Conservation (phyloP, 1,140 invertebrate genomes). For the Achroia grisella region DNA sequence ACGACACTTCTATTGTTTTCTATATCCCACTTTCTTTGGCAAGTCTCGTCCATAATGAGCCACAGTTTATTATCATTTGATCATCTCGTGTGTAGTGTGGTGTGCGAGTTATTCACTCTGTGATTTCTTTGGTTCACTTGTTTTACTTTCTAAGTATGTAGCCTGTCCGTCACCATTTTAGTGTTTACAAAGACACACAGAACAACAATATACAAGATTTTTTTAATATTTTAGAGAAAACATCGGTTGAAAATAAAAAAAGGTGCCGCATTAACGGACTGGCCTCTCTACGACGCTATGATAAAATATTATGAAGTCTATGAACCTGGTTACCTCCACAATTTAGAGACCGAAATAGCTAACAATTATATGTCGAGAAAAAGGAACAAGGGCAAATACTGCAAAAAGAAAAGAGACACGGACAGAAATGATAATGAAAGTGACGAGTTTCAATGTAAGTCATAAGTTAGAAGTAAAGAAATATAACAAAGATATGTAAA, state of each 20-base stretch:
- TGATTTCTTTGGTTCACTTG: too few species aligned
- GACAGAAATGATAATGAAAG: slow-evolving; percentile 15
- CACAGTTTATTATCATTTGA: too few species aligned
- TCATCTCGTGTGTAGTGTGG: too few species aligned
- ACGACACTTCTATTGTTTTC: too few species aligned
- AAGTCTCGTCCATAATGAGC: too few species aligned
- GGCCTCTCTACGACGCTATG: slow-evolving; percentile 47
- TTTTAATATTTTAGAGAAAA: slow-evolving; percentile 42
- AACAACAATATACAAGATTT: too few species aligned
- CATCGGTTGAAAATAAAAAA: slow-evolving; percentile 45
- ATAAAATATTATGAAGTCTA: slow-evolving; percentile 36
- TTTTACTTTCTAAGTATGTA: too few species aligned
- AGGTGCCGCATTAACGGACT: slow-evolving; percentile 23
- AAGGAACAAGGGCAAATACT: slow-evolving; percentile 15
- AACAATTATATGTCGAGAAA: slow-evolving; percentile 13
- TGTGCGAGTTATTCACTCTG: too few species aligned
- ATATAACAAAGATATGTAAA: too few species aligned
- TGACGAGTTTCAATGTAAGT: slow-evolving; percentile 60
- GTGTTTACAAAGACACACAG: too few species aligned
- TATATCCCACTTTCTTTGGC: too few species aligned
- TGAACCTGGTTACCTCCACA: slow-evolving; percentile 36
- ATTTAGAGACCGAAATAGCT: slow-evolving; percentile 24
- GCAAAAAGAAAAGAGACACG: slow-evolving; percentile 15
- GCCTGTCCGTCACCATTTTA: too few species aligned
- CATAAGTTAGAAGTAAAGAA: neutral